These are phyloP conservation scores for Dryocosmus kuriphilus DNA, from an alignment of 2,888 invertebrate genomes.

Conservation along the genomic window DNA sequence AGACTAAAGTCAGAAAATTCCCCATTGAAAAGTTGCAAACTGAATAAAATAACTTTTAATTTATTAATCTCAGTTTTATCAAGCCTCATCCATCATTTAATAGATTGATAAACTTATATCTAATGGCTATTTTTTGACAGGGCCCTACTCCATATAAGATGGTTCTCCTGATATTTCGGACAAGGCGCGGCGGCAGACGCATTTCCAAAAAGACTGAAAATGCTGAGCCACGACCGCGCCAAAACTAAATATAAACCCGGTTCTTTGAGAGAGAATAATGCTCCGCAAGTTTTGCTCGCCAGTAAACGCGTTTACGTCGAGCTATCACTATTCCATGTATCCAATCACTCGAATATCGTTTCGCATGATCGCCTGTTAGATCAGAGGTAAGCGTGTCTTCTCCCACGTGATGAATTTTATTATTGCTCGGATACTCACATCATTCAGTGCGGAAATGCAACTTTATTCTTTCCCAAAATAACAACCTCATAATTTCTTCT, in stretches of 20 bases:
- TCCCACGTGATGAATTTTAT: conserved; percentile 26
- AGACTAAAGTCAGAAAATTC: background rate
- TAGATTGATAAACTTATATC: too few relatives aligned
- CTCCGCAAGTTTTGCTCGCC: conserved; percentile 56
- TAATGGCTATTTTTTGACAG: background rate
- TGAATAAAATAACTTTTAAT: too few relatives aligned
- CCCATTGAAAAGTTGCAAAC: too few relatives aligned
- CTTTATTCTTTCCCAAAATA: background rate
- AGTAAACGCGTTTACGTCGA: conserved; percentile 51
- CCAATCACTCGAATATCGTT: conserved; percentile 21
- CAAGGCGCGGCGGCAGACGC: conserved; percentile 57
- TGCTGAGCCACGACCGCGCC: conserved; percentile 67
- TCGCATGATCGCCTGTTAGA: conserved; percentile 23
- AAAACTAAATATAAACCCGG: conserved; percentile 75
- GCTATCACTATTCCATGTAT: conserved; percentile 42
- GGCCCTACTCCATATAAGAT: background rate
- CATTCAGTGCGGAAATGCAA: background rate
- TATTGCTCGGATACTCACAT: background rate
- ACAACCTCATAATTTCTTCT: background rate
- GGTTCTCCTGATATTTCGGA: conserved; percentile 55
- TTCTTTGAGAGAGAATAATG: conserved; percentile 64
- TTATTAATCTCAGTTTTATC: background rate
- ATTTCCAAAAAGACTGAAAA: conserved; percentile 74
- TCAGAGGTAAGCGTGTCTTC: conserved; percentile 16
- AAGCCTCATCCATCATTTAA: background rate